Evolutionary conservation across 2,113 vertebrate species (phyloP), one percentile per base, ranked within the genome.

Genomic region (Prionailurus bengalensis): DNA sequence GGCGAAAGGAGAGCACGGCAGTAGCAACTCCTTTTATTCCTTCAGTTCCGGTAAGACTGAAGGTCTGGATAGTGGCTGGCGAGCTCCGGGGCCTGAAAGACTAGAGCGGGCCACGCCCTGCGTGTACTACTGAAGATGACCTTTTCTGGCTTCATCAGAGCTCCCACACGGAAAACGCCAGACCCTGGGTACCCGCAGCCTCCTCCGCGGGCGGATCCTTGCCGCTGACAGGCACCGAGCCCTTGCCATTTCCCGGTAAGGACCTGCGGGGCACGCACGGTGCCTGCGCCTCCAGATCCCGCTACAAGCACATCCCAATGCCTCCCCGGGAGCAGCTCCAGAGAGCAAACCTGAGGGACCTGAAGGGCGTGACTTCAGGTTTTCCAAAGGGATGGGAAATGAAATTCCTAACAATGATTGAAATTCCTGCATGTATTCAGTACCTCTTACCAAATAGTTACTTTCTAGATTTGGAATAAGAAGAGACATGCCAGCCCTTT

Each of bases 211-310:
- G 45, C 31, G 65, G 74, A 85, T 58, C 33, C 74, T 79, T 33
- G 65, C 48, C 13, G n/a, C 81, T 76, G 55, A 88, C 36, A 39
- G 73, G 71, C 70, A 65, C n/a, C 4, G 23, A 71, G n/a, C 17
- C 48, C 86, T 98, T 91, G 79, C 71, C 63, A 91, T 91, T 61
- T 96, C 94, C 97, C 94, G 93, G 97, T 84, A 96, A 93, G 94
- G 94, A 71, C 70, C 84, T 91, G 25, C 58, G 45, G 45, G 45
- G 45, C 45, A 45, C 25, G 17, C 3, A 55, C 7, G 74, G 36
- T 25, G 13, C 51, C 85, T 65, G 58, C 78, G 71, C 61, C 85
- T 92, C 48, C 63, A 19, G 76, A 82, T 55, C 29, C 91, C 58
- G 36, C 61, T 39, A 4, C 33, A 42, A 25, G 10, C n/a, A 42